Evolutionary conservation across 2,888 invertebrate genomes (phyloP).

Genomic region (Mantis religiosa): DNA sequence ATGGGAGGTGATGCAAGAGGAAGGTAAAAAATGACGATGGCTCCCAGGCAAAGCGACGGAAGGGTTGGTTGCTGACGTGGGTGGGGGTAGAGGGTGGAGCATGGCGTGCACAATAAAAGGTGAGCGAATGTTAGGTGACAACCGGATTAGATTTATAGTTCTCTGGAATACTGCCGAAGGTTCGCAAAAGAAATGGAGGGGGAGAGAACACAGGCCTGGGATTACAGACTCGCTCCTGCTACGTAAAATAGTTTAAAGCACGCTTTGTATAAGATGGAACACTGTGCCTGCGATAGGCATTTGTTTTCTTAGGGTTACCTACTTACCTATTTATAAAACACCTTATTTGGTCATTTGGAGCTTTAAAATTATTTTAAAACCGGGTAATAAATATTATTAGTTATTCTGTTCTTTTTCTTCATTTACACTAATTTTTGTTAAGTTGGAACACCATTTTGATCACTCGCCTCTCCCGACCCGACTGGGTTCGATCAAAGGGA

Average conservation of each 20-base stretch:
- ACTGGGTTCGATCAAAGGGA: too few relatives aligned
- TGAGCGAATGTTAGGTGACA: conserved; percentile 18
- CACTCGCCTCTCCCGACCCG: too few relatives aligned
- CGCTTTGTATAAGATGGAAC: background rate
- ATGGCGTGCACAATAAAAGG: conserved; percentile 6
- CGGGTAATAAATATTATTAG: too few relatives aligned
- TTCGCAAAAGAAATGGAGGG: background rate
- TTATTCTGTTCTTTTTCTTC: too few relatives aligned
- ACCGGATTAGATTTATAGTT: conserved; percentile 20
- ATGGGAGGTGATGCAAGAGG: conserved; percentile 3
- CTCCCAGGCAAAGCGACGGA: conserved; percentile 11
- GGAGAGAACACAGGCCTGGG: background rate
- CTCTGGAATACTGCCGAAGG: background rate
- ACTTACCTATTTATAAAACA: too few relatives aligned
- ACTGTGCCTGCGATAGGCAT: background rate
- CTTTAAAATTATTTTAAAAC: too few relatives aligned
- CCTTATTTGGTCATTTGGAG: too few relatives aligned
- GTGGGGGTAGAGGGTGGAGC: background rate
- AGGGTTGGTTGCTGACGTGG: background rate
- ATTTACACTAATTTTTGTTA: too few relatives aligned
- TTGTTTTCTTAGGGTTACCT: too few relatives aligned
- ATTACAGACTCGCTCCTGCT: background rate
- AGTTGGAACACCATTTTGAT: too few relatives aligned
- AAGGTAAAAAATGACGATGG: conserved; percentile 23
- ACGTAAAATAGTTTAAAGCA: background rate